Percentiles rank a stretch among this genome's conserved stretches.
Conservation (phyloP, 2,113 vertebrate genomes). For the Xenopus tropicalis region UCB_Xtro_10.0 CM004444.2:57351001-57351500, state of each 20-base stretch:
- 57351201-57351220: background rate
- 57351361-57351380: background rate
- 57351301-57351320: slow-evolving; percentile 59
- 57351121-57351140: slow-evolving; percentile 60
- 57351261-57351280: slow-evolving; percentile 56
- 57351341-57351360: slow-evolving; percentile 34
- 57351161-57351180: slow-evolving; percentile 36
- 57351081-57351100: slow-evolving; percentile 31
- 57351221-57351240: slow-evolving; percentile 29
- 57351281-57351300: slow-evolving; percentile 56
- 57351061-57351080: slow-evolving; percentile 1
- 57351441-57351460: too few species aligned
- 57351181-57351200: slow-evolving; percentile 1
- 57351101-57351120: slow-evolving; percentile 50
- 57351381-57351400: background rate
- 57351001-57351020: too few species aligned
- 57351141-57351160: slow-evolving; percentile 38
- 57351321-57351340: slow-evolving; percentile 47
- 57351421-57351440: background rate
- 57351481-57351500: too few species aligned
- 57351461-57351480: too few species aligned
- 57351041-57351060: background rate
- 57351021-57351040: too few species aligned
- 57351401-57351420: background rate
- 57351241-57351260: slow-evolving; percentile 60